A percentile compares a stretch with the other conserved stretches of the same genome.
Evolutionary conservation across 2,113 vertebrate genomes (phyloP).

Genomic region (Madoqua kirkii): DNA sequence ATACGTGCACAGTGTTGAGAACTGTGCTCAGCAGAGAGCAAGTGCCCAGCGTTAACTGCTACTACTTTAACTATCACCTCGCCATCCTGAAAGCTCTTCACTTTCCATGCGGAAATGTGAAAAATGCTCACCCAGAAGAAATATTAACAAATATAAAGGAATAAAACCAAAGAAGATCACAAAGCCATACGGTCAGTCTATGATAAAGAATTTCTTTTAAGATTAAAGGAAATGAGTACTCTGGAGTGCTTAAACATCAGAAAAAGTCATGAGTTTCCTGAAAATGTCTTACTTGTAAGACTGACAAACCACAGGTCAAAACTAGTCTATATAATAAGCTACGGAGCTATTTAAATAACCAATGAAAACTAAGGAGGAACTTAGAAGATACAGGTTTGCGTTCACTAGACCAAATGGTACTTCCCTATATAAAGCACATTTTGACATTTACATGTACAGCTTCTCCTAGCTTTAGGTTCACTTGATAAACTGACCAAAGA

Average conservation of each 20-base stretch:
- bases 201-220: neutral
- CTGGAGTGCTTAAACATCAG: neutral
- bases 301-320: constrained; percentile 7
- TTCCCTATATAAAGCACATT: neutral
- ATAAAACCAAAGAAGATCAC: neutral
- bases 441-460: neutral
- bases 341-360: constrained; percentile 26
- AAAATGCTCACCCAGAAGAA: neutral
- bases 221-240: neutral
- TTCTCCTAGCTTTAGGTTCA: neutral
- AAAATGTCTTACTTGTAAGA: neutral
- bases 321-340: neutral
- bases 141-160: neutral
- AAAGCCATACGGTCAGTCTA: neutral
- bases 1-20: neutral
- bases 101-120: neutral
- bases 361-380: constrained; percentile 24
- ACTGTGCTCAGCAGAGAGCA: neutral
- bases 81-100: neutral
- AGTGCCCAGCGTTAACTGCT: neutral
- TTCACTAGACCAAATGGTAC: neutral
- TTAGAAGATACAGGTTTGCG: neutral
- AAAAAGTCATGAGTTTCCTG: neutral
- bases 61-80: neutral
- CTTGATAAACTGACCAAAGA: neutral